Conservation (phyloP, 92 coral and sea anemone genomes). For the Phenganax stokvisi region DNA sequence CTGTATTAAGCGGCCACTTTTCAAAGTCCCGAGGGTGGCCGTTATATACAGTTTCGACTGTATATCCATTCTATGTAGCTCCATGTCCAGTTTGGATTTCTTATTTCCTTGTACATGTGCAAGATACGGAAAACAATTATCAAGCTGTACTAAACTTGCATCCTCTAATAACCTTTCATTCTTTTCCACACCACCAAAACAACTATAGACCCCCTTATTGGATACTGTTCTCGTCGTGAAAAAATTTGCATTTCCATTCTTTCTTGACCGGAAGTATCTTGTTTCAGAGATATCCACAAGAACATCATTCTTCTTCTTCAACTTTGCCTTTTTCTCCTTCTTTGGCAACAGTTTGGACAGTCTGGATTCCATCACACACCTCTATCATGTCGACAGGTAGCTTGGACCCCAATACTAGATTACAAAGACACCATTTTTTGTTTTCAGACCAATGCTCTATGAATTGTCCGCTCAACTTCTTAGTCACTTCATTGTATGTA, state of each 20-base stretch:
- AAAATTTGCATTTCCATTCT: constrained; percentile 35
- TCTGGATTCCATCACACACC: too few relatives aligned
- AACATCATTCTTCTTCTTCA: too few relatives aligned
- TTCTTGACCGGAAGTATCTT: constrained; percentile 35
- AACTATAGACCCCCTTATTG: constrained; percentile 29
- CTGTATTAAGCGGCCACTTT: too few relatives aligned
- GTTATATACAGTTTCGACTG: too few relatives aligned
- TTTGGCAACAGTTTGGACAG: too few relatives aligned
- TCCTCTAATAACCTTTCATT: constrained; percentile 28
- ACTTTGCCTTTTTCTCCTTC: too few relatives aligned
- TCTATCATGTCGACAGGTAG: constrained; percentile 33
- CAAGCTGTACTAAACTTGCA: constrained; percentile 33
- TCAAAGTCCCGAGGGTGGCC: too few relatives aligned
- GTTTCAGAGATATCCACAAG: too few relatives aligned
- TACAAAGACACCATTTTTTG: constrained; percentile 37
- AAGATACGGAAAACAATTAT: constrained; percentile 39
- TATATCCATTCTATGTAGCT: constrained; percentile 18
- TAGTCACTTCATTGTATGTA: constrained; percentile 27
- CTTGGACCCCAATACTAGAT: constrained; percentile 28
- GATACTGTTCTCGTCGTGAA: constrained; percentile 37
- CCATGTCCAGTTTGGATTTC: constrained; percentile 45
- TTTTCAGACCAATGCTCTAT: constrained; percentile 33
- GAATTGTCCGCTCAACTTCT: constrained; percentile 32
- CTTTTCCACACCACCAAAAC: constrained; percentile 20
- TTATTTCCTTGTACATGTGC: constrained; percentile 35